A percentile compares a stretch with the other conserved stretches of the same genome.
Evolutionary conservation across 2,797 vertebrate species (phyloP).

Genomic region (Syngnathus acus): DNA sequence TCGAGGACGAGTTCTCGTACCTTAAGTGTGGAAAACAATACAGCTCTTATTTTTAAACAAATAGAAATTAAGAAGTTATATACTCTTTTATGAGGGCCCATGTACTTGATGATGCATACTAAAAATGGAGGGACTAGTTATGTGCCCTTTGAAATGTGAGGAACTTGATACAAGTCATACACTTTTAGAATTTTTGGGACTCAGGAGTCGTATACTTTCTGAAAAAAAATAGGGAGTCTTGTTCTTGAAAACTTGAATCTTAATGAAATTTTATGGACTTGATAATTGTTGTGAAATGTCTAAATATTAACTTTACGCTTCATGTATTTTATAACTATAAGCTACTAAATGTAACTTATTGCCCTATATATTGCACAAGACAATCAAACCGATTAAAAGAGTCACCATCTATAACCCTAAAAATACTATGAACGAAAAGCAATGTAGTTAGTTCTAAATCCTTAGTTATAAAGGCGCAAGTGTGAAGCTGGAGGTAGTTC

Average conservation of each 20-base stretch:
- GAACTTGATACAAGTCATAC: neutral
- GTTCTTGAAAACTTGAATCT: no score
- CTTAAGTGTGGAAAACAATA: conserved; percentile 41
- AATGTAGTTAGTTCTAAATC: neutral
- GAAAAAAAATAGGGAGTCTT: no score
- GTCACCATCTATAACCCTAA: neutral
- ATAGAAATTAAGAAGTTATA: neutral
- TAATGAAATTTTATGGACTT: neutral
- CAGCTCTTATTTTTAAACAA: neutral
- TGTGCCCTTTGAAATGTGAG: no score
- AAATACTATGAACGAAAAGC: neutral
- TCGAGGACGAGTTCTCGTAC: conserved; percentile 89
- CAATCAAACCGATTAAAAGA: neutral
- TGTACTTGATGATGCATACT: no score
- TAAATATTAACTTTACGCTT: no score
- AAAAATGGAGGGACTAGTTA: no score
- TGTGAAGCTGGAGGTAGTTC: neutral
- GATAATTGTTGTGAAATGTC: neutral
- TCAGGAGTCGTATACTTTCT: no score
- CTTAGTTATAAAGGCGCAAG: neutral
- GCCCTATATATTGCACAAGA: neutral
- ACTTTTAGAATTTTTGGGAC: no score
- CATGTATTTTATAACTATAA: no score
- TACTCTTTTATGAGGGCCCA: neutral
- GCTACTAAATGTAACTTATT: no score